phyloP scores from a whole-genome alignment of 1,140 invertebrate genomes.

The Theocolax elegans region DNA sequence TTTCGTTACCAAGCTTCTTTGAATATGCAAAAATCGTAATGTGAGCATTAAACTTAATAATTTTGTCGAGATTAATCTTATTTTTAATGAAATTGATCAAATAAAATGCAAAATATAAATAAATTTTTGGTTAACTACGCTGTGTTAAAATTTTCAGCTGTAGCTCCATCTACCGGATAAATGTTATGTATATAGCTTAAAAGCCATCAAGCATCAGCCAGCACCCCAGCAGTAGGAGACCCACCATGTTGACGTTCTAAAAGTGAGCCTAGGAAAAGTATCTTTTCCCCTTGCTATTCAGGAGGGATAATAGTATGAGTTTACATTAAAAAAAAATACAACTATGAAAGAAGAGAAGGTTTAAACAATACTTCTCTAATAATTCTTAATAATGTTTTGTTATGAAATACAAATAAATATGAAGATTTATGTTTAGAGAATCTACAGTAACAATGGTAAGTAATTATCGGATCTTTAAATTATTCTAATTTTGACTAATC shows the following conservation, averaged over 20 bases:
- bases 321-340: background rate
- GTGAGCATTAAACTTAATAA: too few species aligned
- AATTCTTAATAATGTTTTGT: background rate
- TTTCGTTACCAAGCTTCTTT: too few species aligned
- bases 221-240: too few species aligned
- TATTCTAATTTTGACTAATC: too few species aligned
- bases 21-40: too few species aligned
- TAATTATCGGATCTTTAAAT: too few species aligned
- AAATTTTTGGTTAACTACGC: too few species aligned
- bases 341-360: background rate
- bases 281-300: background rate
- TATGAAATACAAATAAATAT: background rate
- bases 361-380: background rate
- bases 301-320: background rate
- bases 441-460: slow-evolving; percentile 1
- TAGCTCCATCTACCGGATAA: slow-evolving; percentile 6
- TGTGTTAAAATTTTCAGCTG: slow-evolving; percentile 22
- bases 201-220: too few species aligned
- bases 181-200: background rate
- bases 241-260: slow-evolving; percentile 21
- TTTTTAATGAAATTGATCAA: too few species aligned
- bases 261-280: background rate
- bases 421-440: too few species aligned
- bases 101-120: too few species aligned
- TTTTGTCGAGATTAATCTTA: too few species aligned